Conservation (phyloP, 1,140 invertebrate genomes). For the Plutomurus gul region DNA sequence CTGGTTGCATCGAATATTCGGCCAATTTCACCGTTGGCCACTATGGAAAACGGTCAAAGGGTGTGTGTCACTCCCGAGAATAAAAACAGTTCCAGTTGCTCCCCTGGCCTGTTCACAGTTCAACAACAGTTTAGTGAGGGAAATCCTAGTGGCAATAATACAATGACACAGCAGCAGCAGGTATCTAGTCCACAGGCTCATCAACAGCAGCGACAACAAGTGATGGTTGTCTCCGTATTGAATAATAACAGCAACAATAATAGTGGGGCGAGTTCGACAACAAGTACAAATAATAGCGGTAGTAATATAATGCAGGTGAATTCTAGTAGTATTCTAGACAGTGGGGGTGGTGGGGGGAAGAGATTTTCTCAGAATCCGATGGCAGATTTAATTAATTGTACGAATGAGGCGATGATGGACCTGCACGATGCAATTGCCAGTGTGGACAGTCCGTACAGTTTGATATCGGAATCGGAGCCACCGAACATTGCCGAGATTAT, state of each 20-base stretch:
- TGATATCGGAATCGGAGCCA: conserved; percentile 47
- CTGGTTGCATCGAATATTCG: conserved; percentile 51
- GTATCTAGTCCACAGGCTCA: neutral
- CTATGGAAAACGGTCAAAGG: conserved; percentile 32
- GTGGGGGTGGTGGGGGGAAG: neutral
- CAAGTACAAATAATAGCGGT: neutral
- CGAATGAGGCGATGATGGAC: conserved; percentile 42
- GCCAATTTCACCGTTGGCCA: conserved; percentile 47
- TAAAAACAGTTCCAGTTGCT: neutral
- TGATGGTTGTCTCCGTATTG: conserved; percentile 27
- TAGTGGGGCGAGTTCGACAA: too few species aligned
- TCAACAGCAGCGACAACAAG: neutral
- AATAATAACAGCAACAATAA: too few species aligned
- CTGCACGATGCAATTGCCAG: conserved; percentile 40
- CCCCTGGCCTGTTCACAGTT: neutral
- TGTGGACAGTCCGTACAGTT: conserved; percentile 44
- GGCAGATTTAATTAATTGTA: conserved; percentile 39
- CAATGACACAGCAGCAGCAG: neutral
- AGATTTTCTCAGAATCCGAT: conserved; percentile 30
- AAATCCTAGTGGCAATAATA: neutral
- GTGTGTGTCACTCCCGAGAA: neutral
- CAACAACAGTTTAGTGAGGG: neutral
- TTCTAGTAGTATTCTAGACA: neutral
- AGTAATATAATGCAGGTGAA: neutral
- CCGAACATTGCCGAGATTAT: conserved; percentile 44